These are phyloP conservation scores for Drosophila erecta DNA, from an alignment of 1,140 invertebrate species.

Conservation along the genomic window DNA sequence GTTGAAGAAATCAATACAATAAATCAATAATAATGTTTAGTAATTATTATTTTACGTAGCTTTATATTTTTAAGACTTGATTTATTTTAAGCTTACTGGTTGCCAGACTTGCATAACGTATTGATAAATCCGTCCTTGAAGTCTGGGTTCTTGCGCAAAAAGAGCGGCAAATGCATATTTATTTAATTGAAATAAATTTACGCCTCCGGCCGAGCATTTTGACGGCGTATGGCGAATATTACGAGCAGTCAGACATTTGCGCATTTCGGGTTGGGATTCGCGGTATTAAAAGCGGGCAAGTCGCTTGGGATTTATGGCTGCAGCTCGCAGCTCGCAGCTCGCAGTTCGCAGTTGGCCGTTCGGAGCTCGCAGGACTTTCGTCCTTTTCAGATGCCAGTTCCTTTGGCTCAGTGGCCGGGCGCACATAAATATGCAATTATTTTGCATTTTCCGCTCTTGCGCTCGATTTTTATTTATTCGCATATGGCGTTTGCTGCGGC, in stretches of 20 bases:
- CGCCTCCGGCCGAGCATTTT: slow-evolving; percentile 19
- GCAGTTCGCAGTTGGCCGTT: slow-evolving; percentile 1
- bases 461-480: slow-evolving; percentile 51
- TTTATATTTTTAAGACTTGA: no score
- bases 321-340: slow-evolving; percentile 10
- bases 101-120: no score
- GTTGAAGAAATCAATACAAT: no score
- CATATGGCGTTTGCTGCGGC: slow-evolving; percentile 32
- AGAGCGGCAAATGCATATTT: slow-evolving; percentile 23
- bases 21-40: no score
- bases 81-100: no score
- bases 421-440: slow-evolving; percentile 81
- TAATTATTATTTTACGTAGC: no score
- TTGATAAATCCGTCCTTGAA: neutral
- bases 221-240: slow-evolving; percentile 39
- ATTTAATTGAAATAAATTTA: slow-evolving; percentile 57
- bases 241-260: slow-evolving; percentile 55
- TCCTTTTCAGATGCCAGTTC: slow-evolving; percentile 17
- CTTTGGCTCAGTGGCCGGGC: slow-evolving; percentile 45
- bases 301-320: slow-evolving; percentile 54
- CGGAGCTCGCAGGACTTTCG: slow-evolving; percentile 5
- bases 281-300: slow-evolving; percentile 49
- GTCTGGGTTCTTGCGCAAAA: neutral
- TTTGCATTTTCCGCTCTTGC: slow-evolving; percentile 65
- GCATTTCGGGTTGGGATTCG: slow-evolving; percentile 41